Base-by-base conservation (phyloP, 2,888 invertebrate genomes). In the Ophioninae sp. region DNA sequence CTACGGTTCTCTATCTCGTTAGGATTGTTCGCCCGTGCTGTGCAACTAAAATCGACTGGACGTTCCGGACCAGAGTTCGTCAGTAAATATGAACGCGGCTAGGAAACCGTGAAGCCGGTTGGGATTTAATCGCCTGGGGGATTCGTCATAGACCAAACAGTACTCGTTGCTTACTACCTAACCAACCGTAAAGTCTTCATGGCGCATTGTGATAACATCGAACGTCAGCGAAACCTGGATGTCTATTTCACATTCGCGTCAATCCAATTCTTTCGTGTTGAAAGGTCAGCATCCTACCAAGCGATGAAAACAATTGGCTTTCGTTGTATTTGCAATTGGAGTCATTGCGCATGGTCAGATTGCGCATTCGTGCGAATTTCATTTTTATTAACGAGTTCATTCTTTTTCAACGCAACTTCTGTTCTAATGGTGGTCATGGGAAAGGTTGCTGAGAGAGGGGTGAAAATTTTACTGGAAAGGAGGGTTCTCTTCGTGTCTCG, bases 1-100 rank as follows among this genome's bases (percentile, higher is more conserved):
- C 68, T 30, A 37, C 6, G 17, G n/a, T 51, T 39, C 13, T 63
- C 58, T 77, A 22, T 65, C 71, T 79, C 84, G 82, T 84, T 82
- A 81, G 71, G 82, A 84, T 82, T 82, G 84, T 86, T 86, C 79
- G 69, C 61, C 76, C 81, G 76, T 84, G 82, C 81, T 65, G 68
- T 76, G 80, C 56, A 64, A 22, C 72, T 68, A 51, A 79, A 78
- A 75, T 82, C 58, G 56, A 80, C 76, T 13, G 67, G 39, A 75
- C 74, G 10, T 3, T 59, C 37, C 63, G 56, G 44, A 41, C 23
- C 13, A 9, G 41, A 56, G 72, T 76, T 72, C 73, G 56, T 73
- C 73, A 51, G 30, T 39, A 30, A 75, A 56, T 20, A 41, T 22
- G 13, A 44, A 68, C 44, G 37, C 44, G 56, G 30, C 30, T 10